phyloP scores from a whole-genome alignment of 2,888 invertebrate species.

The Hoplodrina blanda region DNA sequence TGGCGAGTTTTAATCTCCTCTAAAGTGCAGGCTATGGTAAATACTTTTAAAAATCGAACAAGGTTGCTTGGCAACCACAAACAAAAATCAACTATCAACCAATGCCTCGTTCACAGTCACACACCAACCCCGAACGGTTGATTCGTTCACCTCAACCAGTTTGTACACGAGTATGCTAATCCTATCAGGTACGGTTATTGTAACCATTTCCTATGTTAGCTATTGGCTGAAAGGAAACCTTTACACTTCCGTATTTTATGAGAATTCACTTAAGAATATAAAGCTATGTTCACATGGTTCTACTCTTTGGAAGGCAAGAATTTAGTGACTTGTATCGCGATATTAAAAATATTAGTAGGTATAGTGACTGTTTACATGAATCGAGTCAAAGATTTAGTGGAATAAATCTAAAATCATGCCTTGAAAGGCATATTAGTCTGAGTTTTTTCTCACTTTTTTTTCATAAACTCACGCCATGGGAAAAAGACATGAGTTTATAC shows the following conservation, averaged over 20 bases:
- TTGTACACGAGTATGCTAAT: slow-evolving; percentile 39
- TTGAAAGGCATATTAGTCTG: too few relatives aligned
- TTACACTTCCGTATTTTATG: slow-evolving; percentile 16
- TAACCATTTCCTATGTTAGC: slow-evolving; percentile 42
- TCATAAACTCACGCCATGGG: too few relatives aligned
- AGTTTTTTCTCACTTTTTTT: too few relatives aligned
- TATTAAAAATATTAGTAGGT: not conserved
- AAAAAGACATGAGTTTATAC: too few relatives aligned
- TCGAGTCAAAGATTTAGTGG: not conserved
- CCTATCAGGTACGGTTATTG: slow-evolving; percentile 38
- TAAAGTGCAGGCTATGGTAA: too few relatives aligned
- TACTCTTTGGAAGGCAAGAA: not conserved
- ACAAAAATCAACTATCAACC: not conserved
- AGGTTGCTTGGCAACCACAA: slow-evolving; percentile 2
- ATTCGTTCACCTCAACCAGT: slow-evolving; percentile 34
- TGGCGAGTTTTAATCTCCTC: too few relatives aligned
- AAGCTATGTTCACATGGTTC: not conserved
- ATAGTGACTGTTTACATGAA: not conserved
- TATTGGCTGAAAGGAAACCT: slow-evolving; percentile 35
- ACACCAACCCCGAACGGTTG: slow-evolving; percentile 23
- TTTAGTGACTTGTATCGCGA: not conserved
- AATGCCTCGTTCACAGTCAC: not conserved
- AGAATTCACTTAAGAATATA: slow-evolving; percentile 17
- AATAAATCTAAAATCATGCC: too few relatives aligned
- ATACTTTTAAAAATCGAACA: not conserved